Percentiles rank a stretch among this genome's conserved stretches.
Evolutionary conservation across 2,888 invertebrate genomes (phyloP).

Genomic region (Strigamia crassipes): DNA sequence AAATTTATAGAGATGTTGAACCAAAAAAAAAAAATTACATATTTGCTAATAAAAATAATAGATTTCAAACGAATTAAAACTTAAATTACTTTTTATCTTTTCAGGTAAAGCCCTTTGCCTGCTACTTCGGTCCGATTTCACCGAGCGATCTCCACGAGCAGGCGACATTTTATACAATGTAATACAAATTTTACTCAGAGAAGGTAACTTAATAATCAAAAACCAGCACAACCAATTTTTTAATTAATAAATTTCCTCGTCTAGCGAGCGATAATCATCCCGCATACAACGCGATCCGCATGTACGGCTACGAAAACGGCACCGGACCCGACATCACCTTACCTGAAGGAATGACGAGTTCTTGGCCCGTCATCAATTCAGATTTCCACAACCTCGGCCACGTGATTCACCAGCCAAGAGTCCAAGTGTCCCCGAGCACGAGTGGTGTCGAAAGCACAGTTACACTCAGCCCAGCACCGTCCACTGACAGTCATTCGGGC

Average conservation of each 20-base stretch:
- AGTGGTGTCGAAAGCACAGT: constrained; percentile 61
- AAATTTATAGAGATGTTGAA: too few species aligned
- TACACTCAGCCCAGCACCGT: constrained; percentile 61
- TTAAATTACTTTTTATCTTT: constrained; percentile 41
- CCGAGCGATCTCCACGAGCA: constrained; percentile 87
- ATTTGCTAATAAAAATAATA: too few species aligned
- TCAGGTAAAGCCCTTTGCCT: constrained; percentile 88
- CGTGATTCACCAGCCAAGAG: constrained; percentile 71
- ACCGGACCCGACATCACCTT: not conserved
- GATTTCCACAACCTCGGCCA: constrained; percentile 76
- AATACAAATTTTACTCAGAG: constrained; percentile 75
- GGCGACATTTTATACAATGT: constrained; percentile 94
- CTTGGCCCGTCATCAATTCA: constrained; percentile 68
- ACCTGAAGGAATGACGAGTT: constrained; percentile 39
- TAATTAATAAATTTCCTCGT: not conserved
- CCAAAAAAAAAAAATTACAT: too few species aligned
- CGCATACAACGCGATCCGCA: not conserved
- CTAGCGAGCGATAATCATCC: constrained; percentile 7
- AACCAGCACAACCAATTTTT: not conserved
- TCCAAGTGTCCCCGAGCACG: constrained; percentile 55
- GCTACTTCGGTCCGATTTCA: constrained; percentile 84
- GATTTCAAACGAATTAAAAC: too few species aligned
- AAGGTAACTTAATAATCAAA: constrained; percentile 49
- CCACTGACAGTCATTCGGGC: constrained; percentile 49
- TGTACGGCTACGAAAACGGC: constrained; percentile 27